These are phyloP conservation scores for Plebejus anna DNA, from an alignment of 2,888 invertebrate genomes.

Conservation along the genomic window DNA sequence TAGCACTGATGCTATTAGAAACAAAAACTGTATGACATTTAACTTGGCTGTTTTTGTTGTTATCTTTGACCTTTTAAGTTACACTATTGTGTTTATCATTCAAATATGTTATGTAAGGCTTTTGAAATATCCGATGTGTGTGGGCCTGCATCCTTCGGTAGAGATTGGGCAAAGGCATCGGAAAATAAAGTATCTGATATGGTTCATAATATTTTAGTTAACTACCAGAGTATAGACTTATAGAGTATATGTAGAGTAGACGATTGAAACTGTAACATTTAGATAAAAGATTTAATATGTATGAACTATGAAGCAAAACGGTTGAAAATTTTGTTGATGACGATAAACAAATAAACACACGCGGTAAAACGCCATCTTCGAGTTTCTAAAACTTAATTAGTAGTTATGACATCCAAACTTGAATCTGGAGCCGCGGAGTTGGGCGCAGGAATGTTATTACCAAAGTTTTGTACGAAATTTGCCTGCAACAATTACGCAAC, in stretches of 20 bases:
- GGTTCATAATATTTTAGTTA: neutral
- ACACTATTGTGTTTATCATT: constrained; percentile 6
- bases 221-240: too few species aligned
- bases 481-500: constrained; percentile 18
- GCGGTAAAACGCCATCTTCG: neutral
- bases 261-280: too few species aligned
- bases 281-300: too few species aligned
- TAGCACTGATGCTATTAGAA: neutral
- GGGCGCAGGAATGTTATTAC: constrained; percentile 7
- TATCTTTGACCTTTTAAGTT: neutral
- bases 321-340: neutral
- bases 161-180: neutral
- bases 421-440: neutral
- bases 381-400: constrained; percentile 9
- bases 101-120: neutral
- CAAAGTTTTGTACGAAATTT: constrained; percentile 14
- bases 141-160: neutral
- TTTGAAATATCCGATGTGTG: neutral
- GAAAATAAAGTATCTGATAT: neutral
- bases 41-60: constrained; percentile 3
- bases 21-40: neutral
- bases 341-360: neutral
- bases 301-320: neutral
- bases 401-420: constrained; percentile 7
- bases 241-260: too few species aligned